Percentiles rank a stretch among this genome's conserved stretches.
These are phyloP conservation scores for Tholera decimalis DNA, from an alignment of 2,888 invertebrate genomes.

Conservation along the genomic window DNA sequence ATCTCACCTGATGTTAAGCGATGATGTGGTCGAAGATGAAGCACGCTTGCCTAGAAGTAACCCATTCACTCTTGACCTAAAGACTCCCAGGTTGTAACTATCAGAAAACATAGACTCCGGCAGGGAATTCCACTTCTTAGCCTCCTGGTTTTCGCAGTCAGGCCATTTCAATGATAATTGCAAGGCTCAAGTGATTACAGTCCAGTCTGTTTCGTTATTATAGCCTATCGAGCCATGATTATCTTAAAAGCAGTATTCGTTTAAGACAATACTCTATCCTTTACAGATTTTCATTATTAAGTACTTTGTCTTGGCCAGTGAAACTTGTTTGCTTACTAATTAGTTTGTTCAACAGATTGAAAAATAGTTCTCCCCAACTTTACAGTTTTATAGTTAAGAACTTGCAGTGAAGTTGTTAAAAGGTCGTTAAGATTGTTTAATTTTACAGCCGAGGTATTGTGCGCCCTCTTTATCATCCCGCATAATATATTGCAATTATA, in stretches of 20 bases:
- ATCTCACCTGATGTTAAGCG: too few species aligned
- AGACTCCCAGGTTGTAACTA: too few species aligned
- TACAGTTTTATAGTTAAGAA: slow-evolving; percentile 51
- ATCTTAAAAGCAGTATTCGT: background rate
- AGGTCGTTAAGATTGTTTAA: slow-evolving; percentile 53
- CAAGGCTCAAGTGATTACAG: background rate
- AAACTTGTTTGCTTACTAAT: slow-evolving; percentile 51
- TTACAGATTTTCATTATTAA: slow-evolving; percentile 25
- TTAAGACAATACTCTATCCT: slow-evolving; percentile 6
- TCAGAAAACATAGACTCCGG: too few species aligned
- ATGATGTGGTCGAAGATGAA: too few species aligned
- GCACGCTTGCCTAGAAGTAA: too few species aligned
- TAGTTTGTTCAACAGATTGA: slow-evolving; percentile 49
- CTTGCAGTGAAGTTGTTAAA: slow-evolving; percentile 44
- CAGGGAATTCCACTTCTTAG: too few species aligned
- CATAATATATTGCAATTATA: slow-evolving; percentile 64
- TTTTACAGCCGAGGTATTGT: slow-evolving; percentile 52
- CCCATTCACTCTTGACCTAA: too few species aligned
- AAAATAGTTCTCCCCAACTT: slow-evolving; percentile 49
- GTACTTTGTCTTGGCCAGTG: slow-evolving; percentile 41
- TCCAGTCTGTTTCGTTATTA: background rate
- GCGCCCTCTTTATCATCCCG: slow-evolving; percentile 43
- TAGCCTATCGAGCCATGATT: background rate
- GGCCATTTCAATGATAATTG: slow-evolving; percentile 1
- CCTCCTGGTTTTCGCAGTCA: background rate